Percentiles rank a stretch among this genome's conserved stretches.
Conservation (phyloP, 2,797 vertebrate species). For the Anabas testudineus region DNA sequence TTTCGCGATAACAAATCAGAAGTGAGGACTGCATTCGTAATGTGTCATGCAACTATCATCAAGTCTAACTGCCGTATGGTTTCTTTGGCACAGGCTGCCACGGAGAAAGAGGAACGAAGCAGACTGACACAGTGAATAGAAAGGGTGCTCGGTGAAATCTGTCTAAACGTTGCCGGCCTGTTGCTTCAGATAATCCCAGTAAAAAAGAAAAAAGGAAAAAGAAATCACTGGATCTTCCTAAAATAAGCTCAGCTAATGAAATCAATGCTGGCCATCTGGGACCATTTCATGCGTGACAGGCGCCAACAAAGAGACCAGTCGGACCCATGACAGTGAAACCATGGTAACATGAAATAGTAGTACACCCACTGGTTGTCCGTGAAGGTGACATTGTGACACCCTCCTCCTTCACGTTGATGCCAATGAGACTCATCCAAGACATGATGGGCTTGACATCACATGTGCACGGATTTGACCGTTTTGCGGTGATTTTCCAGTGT, state of each 20-base stretch:
- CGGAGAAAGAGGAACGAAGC: slow-evolving; percentile 30
- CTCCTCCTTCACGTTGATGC: slow-evolving; percentile 29
- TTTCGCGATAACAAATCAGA: neutral
- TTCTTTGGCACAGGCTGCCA: slow-evolving; percentile 43
- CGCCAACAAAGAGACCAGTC: slow-evolving; percentile 45
- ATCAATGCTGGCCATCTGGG: slow-evolving; percentile 70
- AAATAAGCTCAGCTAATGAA: slow-evolving; percentile 65
- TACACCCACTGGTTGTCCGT: slow-evolving; percentile 9
- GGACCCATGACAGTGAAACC: slow-evolving; percentile 50
- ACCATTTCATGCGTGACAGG: slow-evolving; percentile 54
- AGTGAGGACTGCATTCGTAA: neutral
- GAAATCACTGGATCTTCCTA: slow-evolving; percentile 42
- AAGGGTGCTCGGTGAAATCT: slow-evolving; percentile 58
- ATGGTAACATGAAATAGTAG: slow-evolving; percentile 55
- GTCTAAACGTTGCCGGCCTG: slow-evolving; percentile 51
- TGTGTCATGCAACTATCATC: slow-evolving; percentile 35
- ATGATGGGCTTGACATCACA: slow-evolving; percentile 4
- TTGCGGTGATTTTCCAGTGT: slow-evolving; percentile 49
- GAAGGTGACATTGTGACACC: slow-evolving; percentile 42
- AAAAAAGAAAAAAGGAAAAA: slow-evolving; percentile 8
- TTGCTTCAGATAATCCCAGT: slow-evolving; percentile 52
- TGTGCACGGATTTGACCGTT: neutral
- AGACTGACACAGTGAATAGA: slow-evolving; percentile 69
- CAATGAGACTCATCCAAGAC: slow-evolving; percentile 37
- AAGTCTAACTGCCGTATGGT: slow-evolving; percentile 67